Base-by-base conservation (phyloP, 2,797 vertebrate species). In the Anguilla obscura region DNA sequence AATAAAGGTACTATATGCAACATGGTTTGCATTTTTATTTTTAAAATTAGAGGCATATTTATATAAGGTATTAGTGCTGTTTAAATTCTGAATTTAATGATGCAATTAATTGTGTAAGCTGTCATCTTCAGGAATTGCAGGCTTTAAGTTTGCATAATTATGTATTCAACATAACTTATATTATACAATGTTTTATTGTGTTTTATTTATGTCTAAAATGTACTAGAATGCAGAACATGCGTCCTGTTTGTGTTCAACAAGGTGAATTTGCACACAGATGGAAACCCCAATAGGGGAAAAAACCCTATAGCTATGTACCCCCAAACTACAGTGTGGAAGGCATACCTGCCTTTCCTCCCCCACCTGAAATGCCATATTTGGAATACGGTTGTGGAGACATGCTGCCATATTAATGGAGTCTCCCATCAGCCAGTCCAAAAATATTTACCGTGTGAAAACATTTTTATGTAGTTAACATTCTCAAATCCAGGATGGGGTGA, bases 401-500 rank as follows among this genome's bases (percentile, higher is more conserved):
- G 30, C 66, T 12, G 27, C 12, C 30, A 74, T 74, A 33, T 74
- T 3, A 74, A 14, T 74, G 10, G 7, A 80, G 7, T 24, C 45
- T 21, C 24, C 40, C 74, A 3, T 12, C 3, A 3, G 4, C 7
- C 33, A 45, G 40, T 8, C 27, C 40, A 24, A n/a, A 82, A 82
- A 50, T n/a, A 79, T 82, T 48, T 18, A 2, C 18, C 45, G 8
- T 50, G 21, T 2, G n/a, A 50, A 82, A 82, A 82, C 14, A 48
- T 8, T 24, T 82, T 21, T 24, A 12, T 82, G 40, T 50, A 82
- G 45, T 45, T 58, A 4, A 54, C 10, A 82, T 86, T 74, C 85
- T 60, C 24, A 86, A 6, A 76, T 71, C 50, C 58, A 91, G 83
- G 92, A 79, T 33, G 5, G 69, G 30, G 27, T 12, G 30, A 36